Evolutionary conservation across 2,888 invertebrate species (phyloP).

Genomic region (Polyommatus icarus): DNA sequence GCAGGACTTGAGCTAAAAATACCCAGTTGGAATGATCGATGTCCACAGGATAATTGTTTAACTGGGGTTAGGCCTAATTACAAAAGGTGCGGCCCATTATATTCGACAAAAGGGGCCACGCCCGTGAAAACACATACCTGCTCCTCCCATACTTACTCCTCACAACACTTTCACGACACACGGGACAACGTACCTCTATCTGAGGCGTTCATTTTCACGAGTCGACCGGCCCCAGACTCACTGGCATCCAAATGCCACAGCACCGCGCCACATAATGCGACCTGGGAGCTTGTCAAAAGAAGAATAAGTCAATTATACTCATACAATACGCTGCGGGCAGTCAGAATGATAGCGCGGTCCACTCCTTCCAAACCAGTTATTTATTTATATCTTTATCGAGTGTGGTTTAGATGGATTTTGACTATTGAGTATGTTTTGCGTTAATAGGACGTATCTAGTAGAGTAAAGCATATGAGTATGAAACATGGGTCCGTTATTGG

Average conservation of each 20-base stretch:
- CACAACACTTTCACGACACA: not conserved
- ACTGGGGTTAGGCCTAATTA: not conserved
- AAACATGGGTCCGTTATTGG: not conserved
- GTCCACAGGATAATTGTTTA: slow-evolving; percentile 31
- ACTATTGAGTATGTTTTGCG: not conserved
- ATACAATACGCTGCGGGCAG: slow-evolving; percentile 74
- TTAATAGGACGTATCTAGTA: not conserved
- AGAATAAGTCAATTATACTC: slow-evolving; percentile 78
- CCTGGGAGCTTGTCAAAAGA: slow-evolving; percentile 76
- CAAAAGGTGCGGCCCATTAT: slow-evolving; percentile 53
- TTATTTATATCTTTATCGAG: slow-evolving; percentile 11
- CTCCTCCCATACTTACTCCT: slow-evolving; percentile 58
- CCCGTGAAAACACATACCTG: slow-evolving; percentile 56
- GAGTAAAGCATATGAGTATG: no score
- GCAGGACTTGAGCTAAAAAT: slow-evolving; percentile 37
- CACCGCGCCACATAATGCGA: slow-evolving; percentile 74
- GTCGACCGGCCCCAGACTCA: slow-evolving; percentile 74
- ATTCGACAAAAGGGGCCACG: slow-evolving; percentile 62
- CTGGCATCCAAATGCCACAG: slow-evolving; percentile 74
- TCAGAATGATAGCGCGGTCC: slow-evolving; percentile 62
- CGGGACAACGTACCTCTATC: slow-evolving; percentile 49
- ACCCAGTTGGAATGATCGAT: slow-evolving; percentile 32
- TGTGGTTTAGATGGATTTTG: slow-evolving; percentile 28
- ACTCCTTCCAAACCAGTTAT: slow-evolving; percentile 33
- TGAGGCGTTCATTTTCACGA: slow-evolving; percentile 71